Conservation (phyloP, 1,140 invertebrate species). For the Amphibalanus amphitrite region DNA sequence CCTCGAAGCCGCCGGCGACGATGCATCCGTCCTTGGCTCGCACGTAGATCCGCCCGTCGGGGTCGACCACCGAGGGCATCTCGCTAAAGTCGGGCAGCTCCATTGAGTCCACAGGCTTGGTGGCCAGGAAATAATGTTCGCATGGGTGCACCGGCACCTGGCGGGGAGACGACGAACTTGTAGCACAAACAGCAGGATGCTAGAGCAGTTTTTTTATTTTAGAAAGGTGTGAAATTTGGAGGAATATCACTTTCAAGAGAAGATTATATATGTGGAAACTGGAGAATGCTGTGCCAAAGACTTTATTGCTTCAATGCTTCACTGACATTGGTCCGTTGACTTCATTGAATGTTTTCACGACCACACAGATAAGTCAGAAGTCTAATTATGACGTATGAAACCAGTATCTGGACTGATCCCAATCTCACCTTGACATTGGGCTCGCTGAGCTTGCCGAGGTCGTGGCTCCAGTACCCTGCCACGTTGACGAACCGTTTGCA, state of each 20-base stretch:
- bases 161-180: constrained; percentile 25
- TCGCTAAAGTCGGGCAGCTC: constrained; percentile 31
- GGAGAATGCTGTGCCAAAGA: no score
- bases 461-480: constrained; percentile 24
- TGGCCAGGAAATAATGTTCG: constrained; percentile 36
- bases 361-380: no score
- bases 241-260: no score
- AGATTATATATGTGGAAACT: no score
- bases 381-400: no score
- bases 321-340: no score
- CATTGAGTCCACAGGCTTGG: constrained; percentile 28
- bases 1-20: constrained; percentile 35
- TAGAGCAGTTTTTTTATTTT: no score
- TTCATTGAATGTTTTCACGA: no score
- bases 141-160: constrained; percentile 34
- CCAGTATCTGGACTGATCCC: no score
- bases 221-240: no score
- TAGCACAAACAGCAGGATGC: neutral
- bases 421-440: neutral
- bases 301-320: no score
- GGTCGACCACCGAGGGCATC: no score
- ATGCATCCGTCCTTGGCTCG: constrained; percentile 29
- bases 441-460: neutral
- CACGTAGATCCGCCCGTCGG: constrained; percentile 32
- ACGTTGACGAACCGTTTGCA: constrained; percentile 41